phyloP scores from a whole-genome alignment of 2,113 vertebrate species.

The Dipodomys stephensi region DNA sequence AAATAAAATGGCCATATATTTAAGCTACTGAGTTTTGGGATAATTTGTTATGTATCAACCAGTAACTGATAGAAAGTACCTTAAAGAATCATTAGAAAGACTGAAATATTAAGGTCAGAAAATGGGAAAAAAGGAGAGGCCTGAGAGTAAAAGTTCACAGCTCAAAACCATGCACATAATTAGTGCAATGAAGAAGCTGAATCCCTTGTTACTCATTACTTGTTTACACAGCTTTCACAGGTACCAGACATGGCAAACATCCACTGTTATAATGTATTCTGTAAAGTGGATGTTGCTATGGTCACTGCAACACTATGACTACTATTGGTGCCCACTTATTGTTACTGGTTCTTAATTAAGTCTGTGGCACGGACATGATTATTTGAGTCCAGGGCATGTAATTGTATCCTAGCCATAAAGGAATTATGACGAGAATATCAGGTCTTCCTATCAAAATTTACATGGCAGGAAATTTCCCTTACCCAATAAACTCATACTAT shows the following conservation, averaged over 20 bases:
- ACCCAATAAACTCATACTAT: neutral
- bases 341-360: neutral
- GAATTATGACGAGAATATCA: neutral
- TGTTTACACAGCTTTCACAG: neutral
- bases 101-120: slow-evolving; percentile 24
- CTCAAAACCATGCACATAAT: neutral
- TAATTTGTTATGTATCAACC: neutral
- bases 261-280: neutral
- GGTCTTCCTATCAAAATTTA: neutral
- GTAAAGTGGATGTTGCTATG: neutral
- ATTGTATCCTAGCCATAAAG: neutral
- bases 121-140: neutral
- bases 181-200: neutral
- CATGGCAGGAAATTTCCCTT: neutral
- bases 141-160: neutral
- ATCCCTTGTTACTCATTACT: neutral
- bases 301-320: neutral
- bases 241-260: neutral
- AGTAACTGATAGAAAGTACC: neutral
- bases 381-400: neutral
- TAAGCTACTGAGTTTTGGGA: neutral
- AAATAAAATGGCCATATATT: slow-evolving; percentile 21
- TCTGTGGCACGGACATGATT: neutral
- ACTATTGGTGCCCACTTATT: too few relatives aligned
- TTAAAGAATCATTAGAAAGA: neutral